These are phyloP conservation scores for Gymnogyps californianus DNA, from an alignment of 2,113 vertebrate genomes.

Conservation along the genomic window DNA sequence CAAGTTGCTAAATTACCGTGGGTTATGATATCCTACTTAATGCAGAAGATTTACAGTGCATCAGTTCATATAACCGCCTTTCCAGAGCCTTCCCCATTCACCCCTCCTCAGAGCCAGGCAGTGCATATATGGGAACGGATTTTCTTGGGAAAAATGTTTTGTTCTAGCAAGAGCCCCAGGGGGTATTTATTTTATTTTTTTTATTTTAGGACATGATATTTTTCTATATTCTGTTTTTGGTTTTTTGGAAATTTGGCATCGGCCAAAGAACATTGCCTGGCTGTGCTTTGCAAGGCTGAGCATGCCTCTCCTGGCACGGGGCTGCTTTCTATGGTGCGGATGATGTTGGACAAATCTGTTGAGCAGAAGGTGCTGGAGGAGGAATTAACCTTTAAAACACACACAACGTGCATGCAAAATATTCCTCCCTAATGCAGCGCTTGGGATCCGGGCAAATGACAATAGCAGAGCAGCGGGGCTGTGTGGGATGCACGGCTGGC, in stretches of 20 bases:
- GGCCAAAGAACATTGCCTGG: not conserved
- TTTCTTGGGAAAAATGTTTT: constrained; percentile 7
- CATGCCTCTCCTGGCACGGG: not conserved
- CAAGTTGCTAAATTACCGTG: not conserved
- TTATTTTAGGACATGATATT: not conserved
- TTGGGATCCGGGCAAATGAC: not conserved
- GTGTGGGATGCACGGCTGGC: not conserved
- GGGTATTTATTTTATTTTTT: not conserved
- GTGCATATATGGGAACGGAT: not conserved
- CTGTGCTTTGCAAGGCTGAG: not conserved
- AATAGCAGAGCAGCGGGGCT: not conserved
- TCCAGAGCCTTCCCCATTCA: not conserved
- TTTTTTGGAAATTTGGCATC: not conserved
- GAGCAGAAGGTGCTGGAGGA: constrained; percentile 17
- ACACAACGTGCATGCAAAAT: not conserved
- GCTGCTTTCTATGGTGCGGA: not conserved
- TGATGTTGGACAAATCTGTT: not conserved
- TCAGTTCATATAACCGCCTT: not conserved
- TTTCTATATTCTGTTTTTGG: not conserved
- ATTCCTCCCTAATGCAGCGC: not conserved
- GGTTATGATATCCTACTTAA: not conserved
- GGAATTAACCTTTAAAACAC: constrained; percentile 20
- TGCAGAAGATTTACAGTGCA: not conserved
- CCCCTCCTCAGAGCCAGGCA: not conserved
- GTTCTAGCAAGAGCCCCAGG: not conserved